These are phyloP conservation scores for Pachydiplax longipennis DNA, from an alignment of 2,888 invertebrate species.

Conservation along the genomic window DNA sequence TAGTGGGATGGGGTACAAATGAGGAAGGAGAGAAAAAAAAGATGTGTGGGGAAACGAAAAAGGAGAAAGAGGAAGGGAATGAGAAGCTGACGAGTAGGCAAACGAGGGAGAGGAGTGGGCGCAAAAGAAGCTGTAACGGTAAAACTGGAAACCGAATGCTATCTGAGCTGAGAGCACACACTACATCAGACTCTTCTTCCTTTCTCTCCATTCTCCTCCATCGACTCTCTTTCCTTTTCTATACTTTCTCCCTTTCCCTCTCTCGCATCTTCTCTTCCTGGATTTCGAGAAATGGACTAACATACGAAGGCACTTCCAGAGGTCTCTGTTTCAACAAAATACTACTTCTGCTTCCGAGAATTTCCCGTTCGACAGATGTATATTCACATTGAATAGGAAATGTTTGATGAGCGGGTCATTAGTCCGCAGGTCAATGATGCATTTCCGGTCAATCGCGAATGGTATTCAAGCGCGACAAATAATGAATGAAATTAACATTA, in stretches of 20 bases:
- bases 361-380: background rate
- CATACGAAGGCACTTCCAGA: too few relatives aligned
- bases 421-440: too few relatives aligned
- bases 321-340: too few relatives aligned
- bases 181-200: background rate
- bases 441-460: too few relatives aligned
- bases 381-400: too few relatives aligned
- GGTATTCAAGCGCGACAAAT: too few relatives aligned
- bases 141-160: slow-evolving; percentile 38
- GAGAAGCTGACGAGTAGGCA: background rate
- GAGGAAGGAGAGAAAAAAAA: background rate
- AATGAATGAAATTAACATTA: too few relatives aligned
- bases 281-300: too few relatives aligned
- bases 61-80: background rate
- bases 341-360: background rate
- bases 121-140: slow-evolving; percentile 8
- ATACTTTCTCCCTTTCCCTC: background rate
- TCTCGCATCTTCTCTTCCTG: background rate
- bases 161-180: background rate
- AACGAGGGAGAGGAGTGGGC: background rate
- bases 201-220: background rate
- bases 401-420: too few relatives aligned
- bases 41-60: background rate
- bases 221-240: background rate
- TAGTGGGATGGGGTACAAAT: background rate